Evolutionary conservation across 2,888 invertebrate genomes (phyloP).

Genomic region (Tenodera sinensis): DNA sequence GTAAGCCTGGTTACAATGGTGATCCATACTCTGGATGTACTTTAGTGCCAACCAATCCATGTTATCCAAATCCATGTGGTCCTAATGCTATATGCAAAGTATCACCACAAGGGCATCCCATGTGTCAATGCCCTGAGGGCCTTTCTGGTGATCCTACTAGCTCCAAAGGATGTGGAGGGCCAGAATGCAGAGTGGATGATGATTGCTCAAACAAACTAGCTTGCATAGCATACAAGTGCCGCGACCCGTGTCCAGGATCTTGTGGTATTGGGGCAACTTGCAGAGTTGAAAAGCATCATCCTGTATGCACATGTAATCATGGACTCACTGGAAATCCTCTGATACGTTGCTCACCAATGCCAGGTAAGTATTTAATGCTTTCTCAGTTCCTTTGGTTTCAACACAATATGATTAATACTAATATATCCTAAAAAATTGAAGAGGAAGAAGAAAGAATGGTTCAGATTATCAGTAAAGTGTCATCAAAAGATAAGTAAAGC

Average conservation of each 20-base stretch:
- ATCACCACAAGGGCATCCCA: constrained; percentile 63
- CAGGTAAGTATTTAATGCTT: constrained; percentile 36
- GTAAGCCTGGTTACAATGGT: constrained; percentile 69
- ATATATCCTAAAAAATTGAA: too few species aligned
- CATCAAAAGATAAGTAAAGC: neutral
- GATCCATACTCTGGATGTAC: constrained; percentile 78
- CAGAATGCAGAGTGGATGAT: constrained; percentile 75
- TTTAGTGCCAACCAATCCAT: constrained; percentile 64
- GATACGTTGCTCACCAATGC: constrained; percentile 62
- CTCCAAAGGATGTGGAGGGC: constrained; percentile 65
- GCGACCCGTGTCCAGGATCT: constrained; percentile 77
- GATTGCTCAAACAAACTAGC: constrained; percentile 70
- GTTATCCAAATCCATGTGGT: constrained; percentile 77
- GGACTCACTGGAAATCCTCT: constrained; percentile 76
- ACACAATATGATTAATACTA: too few species aligned
- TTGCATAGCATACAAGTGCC: constrained; percentile 76
- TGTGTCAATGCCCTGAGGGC: constrained; percentile 71
- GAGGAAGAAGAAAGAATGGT: neutral
- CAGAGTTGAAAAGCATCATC: constrained; percentile 72
- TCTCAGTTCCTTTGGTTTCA: too few species aligned
- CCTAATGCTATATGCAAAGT: constrained; percentile 70
- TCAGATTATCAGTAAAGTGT: neutral
- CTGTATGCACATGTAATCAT: constrained; percentile 70
- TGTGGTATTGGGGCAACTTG: constrained; percentile 75
- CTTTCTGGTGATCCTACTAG: constrained; percentile 74